Conservation (phyloP, 2,113 vertebrate species). For the Seriola rivoliana region DNA sequence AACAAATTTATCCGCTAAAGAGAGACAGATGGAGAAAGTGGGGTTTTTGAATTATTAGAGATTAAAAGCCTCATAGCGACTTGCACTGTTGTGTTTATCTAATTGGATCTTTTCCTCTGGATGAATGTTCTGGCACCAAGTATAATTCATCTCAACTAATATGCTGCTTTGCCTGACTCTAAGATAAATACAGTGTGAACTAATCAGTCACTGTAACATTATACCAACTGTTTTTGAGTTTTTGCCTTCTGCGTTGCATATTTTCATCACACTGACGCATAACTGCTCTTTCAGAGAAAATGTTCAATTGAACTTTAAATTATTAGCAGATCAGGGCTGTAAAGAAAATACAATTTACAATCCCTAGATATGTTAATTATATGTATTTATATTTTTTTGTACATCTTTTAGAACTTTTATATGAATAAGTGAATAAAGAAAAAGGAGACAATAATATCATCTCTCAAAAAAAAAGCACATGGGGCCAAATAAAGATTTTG, state of each 20-base stretch:
- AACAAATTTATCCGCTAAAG: background rate
- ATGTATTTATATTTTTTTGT: background rate
- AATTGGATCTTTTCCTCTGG: conserved; percentile 46
- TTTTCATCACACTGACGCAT: background rate
- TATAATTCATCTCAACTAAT: conserved; percentile 43
- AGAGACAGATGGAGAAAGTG: background rate
- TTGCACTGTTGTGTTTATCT: conserved; percentile 28
- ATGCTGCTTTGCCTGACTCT: conserved; percentile 1
- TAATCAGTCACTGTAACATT: background rate
- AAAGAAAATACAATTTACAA: background rate
- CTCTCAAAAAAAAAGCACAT: background rate
- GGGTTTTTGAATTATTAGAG: conserved; percentile 4
- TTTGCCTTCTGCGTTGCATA: background rate
- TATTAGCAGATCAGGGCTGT: background rate
- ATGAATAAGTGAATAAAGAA: background rate
- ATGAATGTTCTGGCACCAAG: conserved; percentile 22
- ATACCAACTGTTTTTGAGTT: background rate
- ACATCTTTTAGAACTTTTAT: background rate
- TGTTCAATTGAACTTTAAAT: background rate
- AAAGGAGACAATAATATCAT: background rate
- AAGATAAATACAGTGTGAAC: background rate
- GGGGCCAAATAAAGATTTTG: conserved; percentile 16
- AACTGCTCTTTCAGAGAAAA: background rate
- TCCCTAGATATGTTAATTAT: background rate
- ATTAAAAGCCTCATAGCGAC: conserved; percentile 25